Evolutionary conservation across 2,797 vertebrate species (phyloP).

Genomic region (Sebastes trivittatus): DNA sequence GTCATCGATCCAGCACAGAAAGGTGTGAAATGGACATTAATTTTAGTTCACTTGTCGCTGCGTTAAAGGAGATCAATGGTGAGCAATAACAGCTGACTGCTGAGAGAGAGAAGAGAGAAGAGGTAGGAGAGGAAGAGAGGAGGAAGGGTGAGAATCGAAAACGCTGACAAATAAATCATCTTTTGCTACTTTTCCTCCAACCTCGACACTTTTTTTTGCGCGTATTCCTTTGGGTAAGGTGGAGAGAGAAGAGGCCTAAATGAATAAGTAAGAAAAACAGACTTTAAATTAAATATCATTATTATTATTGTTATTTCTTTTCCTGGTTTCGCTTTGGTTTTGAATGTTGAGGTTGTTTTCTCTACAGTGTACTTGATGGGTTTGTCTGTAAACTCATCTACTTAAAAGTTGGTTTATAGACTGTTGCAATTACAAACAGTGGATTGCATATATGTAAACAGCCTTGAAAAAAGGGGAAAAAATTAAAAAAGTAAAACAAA

Average conservation of each 20-base stretch:
- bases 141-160: conserved; percentile 81
- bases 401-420: no score
- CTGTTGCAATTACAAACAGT: no score
- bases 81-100: conserved; percentile 97
- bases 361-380: no score
- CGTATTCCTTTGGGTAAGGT: conserved; percentile 21
- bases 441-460: no score
- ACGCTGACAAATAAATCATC: conserved; percentile 96
- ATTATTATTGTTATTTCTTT: no score
- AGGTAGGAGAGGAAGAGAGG: no score
- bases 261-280: not conserved
- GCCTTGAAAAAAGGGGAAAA: no score
- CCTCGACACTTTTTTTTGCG: conserved; percentile 49
- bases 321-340: no score
- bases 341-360: no score
- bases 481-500: no score
- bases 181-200: conserved; percentile 88
- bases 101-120: conserved; percentile 72
- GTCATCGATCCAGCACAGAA: conserved; percentile 89
- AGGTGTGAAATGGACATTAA: conserved; percentile 95
- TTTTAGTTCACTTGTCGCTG: conserved; percentile 98
- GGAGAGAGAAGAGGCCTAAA: conserved; percentile 21
- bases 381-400: no score
- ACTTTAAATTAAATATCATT: not conserved
- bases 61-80: conserved; percentile 94